phyloP scores from a whole-genome alignment of 2,797 vertebrate genomes.

The Gymnothorax reevesii region DNA sequence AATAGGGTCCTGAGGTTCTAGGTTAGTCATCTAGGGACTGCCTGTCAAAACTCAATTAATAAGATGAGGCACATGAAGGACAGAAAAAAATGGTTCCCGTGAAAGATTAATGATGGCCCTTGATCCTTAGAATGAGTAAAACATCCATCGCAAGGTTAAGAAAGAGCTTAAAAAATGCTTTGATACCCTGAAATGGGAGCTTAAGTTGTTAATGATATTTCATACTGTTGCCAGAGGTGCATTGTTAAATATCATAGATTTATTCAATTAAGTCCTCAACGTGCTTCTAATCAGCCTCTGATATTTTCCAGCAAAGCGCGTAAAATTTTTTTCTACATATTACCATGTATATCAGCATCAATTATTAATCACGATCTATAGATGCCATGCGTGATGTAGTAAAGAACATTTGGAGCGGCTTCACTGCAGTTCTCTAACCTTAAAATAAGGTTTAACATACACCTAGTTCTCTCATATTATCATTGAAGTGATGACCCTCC shows the following conservation, averaged over 20 bases:
- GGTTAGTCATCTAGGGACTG: constrained; percentile 50
- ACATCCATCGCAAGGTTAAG: constrained; percentile 34
- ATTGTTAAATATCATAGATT: not conserved
- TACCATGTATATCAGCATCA: not conserved
- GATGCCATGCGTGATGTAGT: not conserved
- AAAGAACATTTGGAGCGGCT: not conserved
- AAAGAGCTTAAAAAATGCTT: constrained; percentile 32
- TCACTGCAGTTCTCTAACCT: not conserved
- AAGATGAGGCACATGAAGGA: constrained; percentile 48
- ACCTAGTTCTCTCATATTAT: not conserved
- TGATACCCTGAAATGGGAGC: constrained; percentile 33
- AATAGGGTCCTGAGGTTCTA: constrained; percentile 50
- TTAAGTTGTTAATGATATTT: constrained; percentile 34
- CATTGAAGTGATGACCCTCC: not conserved
- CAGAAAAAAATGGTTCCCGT: constrained; percentile 22
- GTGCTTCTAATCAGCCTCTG: not conserved
- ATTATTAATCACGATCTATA: not conserved
- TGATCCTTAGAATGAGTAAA: constrained; percentile 41
- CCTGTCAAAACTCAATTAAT: constrained; percentile 62
- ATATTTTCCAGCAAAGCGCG: not conserved
- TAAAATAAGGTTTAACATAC: not conserved
- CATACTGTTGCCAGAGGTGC: not conserved
- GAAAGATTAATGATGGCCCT: constrained; percentile 38
- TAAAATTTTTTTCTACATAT: not conserved
- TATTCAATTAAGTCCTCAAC: not conserved